Base-by-base conservation (phyloP, 2,113 vertebrate species). In the Circaetus gallicus region DNA sequence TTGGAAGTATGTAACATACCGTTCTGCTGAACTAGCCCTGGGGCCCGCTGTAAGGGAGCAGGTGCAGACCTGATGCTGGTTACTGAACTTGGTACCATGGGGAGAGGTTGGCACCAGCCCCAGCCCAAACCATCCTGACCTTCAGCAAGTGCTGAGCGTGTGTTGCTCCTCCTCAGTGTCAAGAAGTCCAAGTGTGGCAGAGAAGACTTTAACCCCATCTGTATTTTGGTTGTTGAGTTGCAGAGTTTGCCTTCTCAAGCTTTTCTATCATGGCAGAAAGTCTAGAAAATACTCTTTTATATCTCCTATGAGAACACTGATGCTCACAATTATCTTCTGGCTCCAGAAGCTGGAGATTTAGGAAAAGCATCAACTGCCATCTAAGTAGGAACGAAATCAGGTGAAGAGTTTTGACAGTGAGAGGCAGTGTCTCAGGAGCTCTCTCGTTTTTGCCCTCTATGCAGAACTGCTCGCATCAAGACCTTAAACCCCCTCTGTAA, bases 401-500 rank as follows among this genome's bases (percentile, higher is more conserved):
- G 59, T 67, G 20, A 77, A 87, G 66, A 67, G 70, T 73, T 95
- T 43, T 63, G 87, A 47, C 2, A 12, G 38, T 8, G 38, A 82
- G 78, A 90, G 63, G 21, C 53, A 24, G 15, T 11, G 84, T 89
- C 82, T 91, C 93, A 55, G 69, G 93, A 95, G 89, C 50, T 45
- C 50, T 86, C 72, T 95, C 55, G 17, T 55, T 93, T 87, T 92
- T 95, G 91, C 62, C 86, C 78, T 89, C 89, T 92, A 79, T 83
- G 95, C 94, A 82, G 87, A 96, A 92, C 47, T 94, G 50, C 91
- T 96, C 45, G 13, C 90, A 56, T 96, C 93, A 43, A 96, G 89
- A 92, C 86, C 90, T 97, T 97, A 97, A 97, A 93, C 86, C 74
- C 71, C 80, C 95, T 86, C 84, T 81, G 82, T 91, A 92, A 96